Conservation (phyloP, 1,140 invertebrate species). For the Sipha flava region DNA sequence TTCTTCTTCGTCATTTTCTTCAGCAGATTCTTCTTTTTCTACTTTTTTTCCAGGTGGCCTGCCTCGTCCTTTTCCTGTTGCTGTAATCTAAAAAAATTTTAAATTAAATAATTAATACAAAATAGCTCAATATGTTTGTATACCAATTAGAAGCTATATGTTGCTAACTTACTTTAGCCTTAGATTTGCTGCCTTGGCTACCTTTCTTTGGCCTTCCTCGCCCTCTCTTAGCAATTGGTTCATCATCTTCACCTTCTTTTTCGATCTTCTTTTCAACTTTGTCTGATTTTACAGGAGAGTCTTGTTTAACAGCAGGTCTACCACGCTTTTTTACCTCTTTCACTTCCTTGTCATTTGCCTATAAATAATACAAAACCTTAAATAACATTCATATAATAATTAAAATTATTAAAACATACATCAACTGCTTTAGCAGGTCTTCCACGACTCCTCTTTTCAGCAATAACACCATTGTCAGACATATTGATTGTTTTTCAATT, state of each 20-base stretch:
- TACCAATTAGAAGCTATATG: too few species aligned
- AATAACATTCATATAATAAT: neutral
- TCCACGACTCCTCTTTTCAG: neutral
- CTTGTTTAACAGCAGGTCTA: neutral
- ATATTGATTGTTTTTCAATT: neutral
- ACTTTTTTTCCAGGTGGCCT: neutral
- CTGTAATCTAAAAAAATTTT: neutral
- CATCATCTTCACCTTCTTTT: neutral
- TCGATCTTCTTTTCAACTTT: neutral
- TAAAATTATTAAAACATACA: neutral
- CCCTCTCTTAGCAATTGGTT: neutral
- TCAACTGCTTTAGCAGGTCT: neutral
- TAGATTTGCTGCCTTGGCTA: neutral
- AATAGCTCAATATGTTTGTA: neutral
- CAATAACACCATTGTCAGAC: slow-evolving; percentile 10
- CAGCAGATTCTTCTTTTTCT: neutral
- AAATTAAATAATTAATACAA: neutral
- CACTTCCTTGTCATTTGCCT: neutral
- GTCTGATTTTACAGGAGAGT: neutral
- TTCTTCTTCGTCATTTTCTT: neutral
- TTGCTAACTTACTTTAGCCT: neutral
- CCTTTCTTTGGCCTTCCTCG: neutral
- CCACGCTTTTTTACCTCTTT: slow-evolving; percentile 12
- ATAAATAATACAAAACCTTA: neutral
- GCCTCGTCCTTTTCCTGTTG: neutral